Evolutionary conservation across 2,113 vertebrate genomes (phyloP).

Genomic region (Podarcis muralis): DNA sequence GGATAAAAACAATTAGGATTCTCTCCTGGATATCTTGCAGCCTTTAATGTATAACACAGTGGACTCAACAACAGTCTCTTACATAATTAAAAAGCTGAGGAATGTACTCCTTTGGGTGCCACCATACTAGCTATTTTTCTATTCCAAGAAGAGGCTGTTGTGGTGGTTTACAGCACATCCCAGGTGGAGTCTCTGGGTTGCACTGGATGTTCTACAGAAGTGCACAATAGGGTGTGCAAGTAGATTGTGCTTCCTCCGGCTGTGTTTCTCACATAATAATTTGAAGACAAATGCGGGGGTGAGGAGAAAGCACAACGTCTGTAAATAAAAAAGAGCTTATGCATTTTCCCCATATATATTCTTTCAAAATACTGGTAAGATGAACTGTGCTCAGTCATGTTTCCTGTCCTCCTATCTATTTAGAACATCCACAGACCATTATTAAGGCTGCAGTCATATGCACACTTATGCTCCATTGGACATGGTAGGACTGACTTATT

Average conservation of each 20-base stretch:
- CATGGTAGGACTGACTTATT: not conserved
- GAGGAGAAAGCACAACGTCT: not conserved
- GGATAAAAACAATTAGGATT: not conserved
- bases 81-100: no score
- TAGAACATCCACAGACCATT: not conserved
- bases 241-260: no score
- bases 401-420: not conserved
- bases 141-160: not conserved
- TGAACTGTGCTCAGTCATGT: no score
- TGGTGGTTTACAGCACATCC: not conserved
- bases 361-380: not conserved
- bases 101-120: no score
- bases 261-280: no score
- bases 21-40: not conserved
- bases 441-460: not conserved
- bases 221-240: no score
- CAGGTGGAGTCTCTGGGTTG: not conserved
- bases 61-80: not conserved
- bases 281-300: no score
- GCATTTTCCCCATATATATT: not conserved
- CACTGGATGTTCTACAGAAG: not conserved
- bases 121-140: not conserved
- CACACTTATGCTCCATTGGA: not conserved
- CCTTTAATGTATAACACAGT: not conserved
- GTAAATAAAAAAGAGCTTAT: not conserved